Conservation (phyloP, 2,797 vertebrate species). For the Pachyuromys duprasi region DNA sequence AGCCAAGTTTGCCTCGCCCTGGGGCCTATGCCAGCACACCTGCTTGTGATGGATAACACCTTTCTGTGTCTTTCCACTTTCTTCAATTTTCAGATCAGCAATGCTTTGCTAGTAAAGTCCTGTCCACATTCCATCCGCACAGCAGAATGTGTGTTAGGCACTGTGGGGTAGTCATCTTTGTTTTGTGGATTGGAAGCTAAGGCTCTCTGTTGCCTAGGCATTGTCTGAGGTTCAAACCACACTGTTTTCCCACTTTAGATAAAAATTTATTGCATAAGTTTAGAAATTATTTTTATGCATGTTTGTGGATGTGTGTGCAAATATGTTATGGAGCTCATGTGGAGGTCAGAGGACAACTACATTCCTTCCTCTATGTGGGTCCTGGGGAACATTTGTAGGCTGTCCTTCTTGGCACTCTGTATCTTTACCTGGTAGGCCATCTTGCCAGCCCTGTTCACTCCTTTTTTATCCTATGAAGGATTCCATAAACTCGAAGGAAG, state of each 20-base stretch:
- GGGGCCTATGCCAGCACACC: accelerated
- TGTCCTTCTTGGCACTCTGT: background rate
- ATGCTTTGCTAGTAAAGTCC: background rate
- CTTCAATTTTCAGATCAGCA: background rate
- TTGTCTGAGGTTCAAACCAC: background rate
- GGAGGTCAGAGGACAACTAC: background rate
- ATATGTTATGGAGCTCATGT: background rate
- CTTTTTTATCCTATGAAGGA: background rate
- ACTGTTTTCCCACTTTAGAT: background rate
- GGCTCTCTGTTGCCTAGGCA: accelerated
- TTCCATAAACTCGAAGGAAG: background rate
- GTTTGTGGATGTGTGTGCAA: background rate
- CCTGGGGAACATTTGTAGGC: background rate
- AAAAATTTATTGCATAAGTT: background rate
- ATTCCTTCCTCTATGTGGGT: background rate
- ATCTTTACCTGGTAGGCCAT: background rate
- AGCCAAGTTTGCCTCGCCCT: background rate
- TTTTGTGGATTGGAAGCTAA: background rate
- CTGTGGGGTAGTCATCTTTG: background rate
- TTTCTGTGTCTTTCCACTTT: background rate
- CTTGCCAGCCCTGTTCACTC: background rate
- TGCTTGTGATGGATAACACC: background rate
- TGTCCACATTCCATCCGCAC: background rate
- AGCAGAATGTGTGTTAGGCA: background rate
- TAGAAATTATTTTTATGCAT: background rate